Percentiles rank a stretch among this genome's conserved stretches.
These are phyloP conservation scores for Rhabdomys dilectus DNA, from an alignment of 2,113 vertebrate species.

Conservation along the genomic window DNA sequence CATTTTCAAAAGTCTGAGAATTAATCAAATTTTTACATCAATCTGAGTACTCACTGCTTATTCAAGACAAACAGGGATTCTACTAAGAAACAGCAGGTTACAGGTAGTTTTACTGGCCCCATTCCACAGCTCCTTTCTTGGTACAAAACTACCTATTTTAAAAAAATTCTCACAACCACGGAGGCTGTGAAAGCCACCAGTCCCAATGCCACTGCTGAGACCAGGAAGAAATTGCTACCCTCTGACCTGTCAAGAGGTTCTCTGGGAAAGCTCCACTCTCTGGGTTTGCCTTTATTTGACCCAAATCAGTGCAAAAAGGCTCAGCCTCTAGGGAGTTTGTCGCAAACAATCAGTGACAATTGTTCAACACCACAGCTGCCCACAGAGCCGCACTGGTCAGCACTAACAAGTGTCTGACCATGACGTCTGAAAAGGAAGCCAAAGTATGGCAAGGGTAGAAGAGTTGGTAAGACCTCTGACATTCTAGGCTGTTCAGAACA, in stretches of 20 bases:
- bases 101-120: neutral
- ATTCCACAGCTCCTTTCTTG: neutral
- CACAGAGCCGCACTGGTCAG: neutral
- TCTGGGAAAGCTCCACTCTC: neutral
- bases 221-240: neutral
- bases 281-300: neutral
- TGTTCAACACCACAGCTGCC: neutral
- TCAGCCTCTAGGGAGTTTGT: neutral
- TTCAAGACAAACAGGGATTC: neutral
- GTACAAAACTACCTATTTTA: neutral
- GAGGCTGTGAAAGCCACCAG: neutral
- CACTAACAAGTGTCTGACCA: neutral
- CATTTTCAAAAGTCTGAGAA: neutral
- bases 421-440: neutral
- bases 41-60: too few relatives aligned
- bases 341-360: conserved; percentile 19
- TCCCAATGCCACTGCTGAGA: neutral
- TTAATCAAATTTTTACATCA: neutral
- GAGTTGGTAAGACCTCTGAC: neutral
- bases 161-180: neutral
- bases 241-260: neutral
- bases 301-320: neutral
- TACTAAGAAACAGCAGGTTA: neutral
- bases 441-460: neutral
- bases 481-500: neutral